A percentile compares a stretch with the other conserved stretches of the same genome.
Evolutionary conservation across 2,888 invertebrate species (phyloP).

Genomic region (Acanthosepion lycidas): DNA sequence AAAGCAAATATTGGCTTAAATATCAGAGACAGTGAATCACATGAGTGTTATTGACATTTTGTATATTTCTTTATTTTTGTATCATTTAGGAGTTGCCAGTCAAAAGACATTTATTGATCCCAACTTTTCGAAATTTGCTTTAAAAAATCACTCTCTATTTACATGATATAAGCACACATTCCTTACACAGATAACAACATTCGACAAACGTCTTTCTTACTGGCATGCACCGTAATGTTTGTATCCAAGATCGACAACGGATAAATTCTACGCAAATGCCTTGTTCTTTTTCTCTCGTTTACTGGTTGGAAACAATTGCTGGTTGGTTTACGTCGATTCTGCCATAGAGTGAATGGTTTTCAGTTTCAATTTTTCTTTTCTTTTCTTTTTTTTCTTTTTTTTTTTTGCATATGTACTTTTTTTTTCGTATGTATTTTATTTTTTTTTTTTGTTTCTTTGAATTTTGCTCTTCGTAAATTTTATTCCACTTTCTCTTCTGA

Average conservation of each 20-base stretch:
- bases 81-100: neutral
- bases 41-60: neutral
- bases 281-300: neutral
- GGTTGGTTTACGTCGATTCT: neutral
- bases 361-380: accelerated
- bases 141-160: neutral
- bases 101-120: neutral
- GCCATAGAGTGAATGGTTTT: neutral
- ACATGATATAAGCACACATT: neutral
- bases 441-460: too few relatives aligned
- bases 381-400: neutral
- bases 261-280: neutral
- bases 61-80: neutral
- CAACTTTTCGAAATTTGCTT: neutral
- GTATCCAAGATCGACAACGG: neutral
- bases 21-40: neutral
- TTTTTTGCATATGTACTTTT: neutral
- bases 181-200: neutral
- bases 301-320: neutral
- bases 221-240: neutral
- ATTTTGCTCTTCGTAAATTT: neutral
- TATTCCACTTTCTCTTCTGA: neutral
- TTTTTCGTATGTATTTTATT: too few relatives aligned
- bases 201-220: neutral
- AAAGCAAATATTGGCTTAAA: neutral